phyloP scores from a whole-genome alignment of 2,888 invertebrate species.

The Eilema griseolum region DNA sequence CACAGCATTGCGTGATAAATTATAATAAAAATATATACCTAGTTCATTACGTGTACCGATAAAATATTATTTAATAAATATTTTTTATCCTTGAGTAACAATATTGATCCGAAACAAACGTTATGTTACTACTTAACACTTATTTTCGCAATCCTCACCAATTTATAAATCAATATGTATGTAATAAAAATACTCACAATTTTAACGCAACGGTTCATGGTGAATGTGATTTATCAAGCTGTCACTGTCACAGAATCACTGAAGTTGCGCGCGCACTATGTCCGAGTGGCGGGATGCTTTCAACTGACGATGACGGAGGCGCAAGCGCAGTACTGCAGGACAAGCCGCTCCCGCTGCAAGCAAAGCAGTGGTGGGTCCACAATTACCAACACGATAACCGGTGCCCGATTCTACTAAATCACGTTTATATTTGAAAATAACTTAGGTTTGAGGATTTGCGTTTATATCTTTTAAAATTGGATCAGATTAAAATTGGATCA shows the following conservation, averaged over 20 bases:
- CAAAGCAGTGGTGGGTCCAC: constrained; percentile 76
- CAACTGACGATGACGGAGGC: constrained; percentile 61
- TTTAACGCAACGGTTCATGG: constrained; percentile 78
- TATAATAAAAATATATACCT: constrained; percentile 19
- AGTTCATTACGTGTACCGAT: constrained; percentile 23
- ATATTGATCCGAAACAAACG: constrained; percentile 11
- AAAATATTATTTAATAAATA: constrained; percentile 28
- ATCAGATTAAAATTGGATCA: constrained; percentile 51
- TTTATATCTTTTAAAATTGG: neutral
- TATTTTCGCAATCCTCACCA: neutral
- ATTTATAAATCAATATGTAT: constrained; percentile 14
- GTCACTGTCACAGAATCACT: constrained; percentile 79
- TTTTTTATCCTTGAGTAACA: constrained; percentile 6
- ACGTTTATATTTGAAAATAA: constrained; percentile 54
- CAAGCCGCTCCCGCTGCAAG: constrained; percentile 74
- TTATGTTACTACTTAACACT: neutral
- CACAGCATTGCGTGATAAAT: constrained; percentile 20
- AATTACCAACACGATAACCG: constrained; percentile 58
- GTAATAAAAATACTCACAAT: constrained; percentile 70
- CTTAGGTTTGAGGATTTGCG: neutral
- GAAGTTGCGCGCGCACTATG: constrained; percentile 66
- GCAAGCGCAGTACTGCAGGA: constrained; percentile 58
- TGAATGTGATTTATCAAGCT: constrained; percentile 52
- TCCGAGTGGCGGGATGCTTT: constrained; percentile 67
- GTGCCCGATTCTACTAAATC: constrained; percentile 57